Evolutionary conservation across 2,113 vertebrate species (phyloP).

Genomic region (Colaptes auratus): DNA sequence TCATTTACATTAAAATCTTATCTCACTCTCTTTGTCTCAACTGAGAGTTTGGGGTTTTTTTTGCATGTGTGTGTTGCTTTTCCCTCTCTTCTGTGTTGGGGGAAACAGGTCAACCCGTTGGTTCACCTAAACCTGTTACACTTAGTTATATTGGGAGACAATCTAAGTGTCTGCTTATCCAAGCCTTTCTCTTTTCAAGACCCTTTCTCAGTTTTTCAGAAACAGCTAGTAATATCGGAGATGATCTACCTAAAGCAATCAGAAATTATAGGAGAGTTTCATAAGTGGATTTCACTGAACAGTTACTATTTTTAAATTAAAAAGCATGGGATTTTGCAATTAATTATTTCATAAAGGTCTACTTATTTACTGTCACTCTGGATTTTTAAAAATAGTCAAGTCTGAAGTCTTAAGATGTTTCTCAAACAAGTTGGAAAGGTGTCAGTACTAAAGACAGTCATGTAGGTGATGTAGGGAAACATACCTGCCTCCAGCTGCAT

Average conservation of each 20-base stretch:
- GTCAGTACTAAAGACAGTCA: neutral
- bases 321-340: neutral
- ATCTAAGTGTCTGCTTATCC: neutral
- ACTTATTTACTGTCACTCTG: neutral
- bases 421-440: neutral
- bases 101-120: too few species aligned
- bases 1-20: too few species aligned
- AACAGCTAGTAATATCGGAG: neutral
- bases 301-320: neutral
- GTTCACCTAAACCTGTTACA: too few species aligned
- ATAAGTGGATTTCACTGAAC: neutral
- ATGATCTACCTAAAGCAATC: neutral
- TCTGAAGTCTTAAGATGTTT: neutral
- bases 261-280: neutral
- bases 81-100: too few species aligned
- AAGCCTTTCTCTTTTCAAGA: neutral
- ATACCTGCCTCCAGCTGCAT: neutral
- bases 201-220: neutral
- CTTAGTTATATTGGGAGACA: neutral
- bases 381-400: neutral
- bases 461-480: neutral
- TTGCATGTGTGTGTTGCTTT: too few species aligned
- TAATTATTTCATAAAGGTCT: neutral
- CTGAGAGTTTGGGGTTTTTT: too few species aligned
- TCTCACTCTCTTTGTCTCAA: too few species aligned